These are phyloP conservation scores for Dasyprocta punctata DNA, from an alignment of 2,113 vertebrate species.

Conservation along the genomic window DNA sequence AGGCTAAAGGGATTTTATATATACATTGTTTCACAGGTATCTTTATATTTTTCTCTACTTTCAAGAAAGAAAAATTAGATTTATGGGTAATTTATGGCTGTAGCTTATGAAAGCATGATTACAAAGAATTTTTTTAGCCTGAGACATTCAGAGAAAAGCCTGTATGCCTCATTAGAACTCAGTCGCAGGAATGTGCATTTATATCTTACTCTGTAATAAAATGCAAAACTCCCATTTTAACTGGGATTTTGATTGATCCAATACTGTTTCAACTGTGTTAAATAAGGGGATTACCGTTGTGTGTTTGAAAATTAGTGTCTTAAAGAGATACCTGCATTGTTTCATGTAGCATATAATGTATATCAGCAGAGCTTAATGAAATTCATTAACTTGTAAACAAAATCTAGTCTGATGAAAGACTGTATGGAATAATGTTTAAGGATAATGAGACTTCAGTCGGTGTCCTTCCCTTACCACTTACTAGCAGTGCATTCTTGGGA, in stretches of 20 bases:
- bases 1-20: background rate
- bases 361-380: constrained; percentile 6
- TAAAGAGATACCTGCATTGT: background rate
- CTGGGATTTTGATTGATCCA: background rate
- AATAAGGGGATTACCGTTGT: background rate
- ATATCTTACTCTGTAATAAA: constrained; percentile 30
- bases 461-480: background rate
- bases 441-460: background rate
- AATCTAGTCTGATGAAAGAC: background rate
- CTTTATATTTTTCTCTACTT: constrained; percentile 36
- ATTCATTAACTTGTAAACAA: constrained; percentile 51
- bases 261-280: background rate
- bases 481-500: background rate
- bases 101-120: background rate
- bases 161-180: background rate
- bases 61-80: background rate
- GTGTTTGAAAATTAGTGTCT: background rate
- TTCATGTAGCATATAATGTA: background rate
- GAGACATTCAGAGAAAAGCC: background rate
- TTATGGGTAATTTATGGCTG: background rate
- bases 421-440: background rate
- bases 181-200: background rate
- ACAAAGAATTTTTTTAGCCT: constrained; percentile 30
- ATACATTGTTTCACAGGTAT: background rate
- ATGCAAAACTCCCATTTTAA: background rate